phyloP scores from a whole-genome alignment of 2,797 vertebrate genomes.

The Sebastes steindachneri region DNA sequence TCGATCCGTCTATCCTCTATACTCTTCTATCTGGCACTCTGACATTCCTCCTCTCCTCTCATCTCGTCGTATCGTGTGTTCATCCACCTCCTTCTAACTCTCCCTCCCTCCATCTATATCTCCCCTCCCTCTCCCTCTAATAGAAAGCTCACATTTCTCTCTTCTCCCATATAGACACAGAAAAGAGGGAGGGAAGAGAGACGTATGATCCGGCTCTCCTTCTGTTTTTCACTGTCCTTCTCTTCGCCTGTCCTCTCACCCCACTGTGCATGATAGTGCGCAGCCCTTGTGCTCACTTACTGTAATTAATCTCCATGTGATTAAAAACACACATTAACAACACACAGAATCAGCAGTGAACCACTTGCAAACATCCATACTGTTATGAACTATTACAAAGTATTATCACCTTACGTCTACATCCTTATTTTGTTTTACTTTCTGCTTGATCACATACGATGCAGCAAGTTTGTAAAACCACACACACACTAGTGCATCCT shows the following conservation, averaged over 20 bases:
- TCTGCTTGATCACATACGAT: not conserved
- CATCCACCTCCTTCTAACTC: slow-evolving; percentile 56
- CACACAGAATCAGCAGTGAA: not conserved
- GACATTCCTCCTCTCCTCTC: slow-evolving; percentile 58
- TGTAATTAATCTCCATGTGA: not conserved
- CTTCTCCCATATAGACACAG: slow-evolving; percentile 41
- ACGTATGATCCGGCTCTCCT: slow-evolving; percentile 31
- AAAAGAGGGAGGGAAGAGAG: slow-evolving; percentile 36
- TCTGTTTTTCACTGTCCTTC: slow-evolving; percentile 17
- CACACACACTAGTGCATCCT: not conserved
- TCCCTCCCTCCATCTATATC: slow-evolving; percentile 23
- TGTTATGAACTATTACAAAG: not conserved
- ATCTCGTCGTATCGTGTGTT: slow-evolving; percentile 61
- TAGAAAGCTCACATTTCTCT: slow-evolving; percentile 76
- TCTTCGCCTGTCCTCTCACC: slow-evolving; percentile 11
- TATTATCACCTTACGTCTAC: not conserved
- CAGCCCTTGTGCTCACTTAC: not conserved
- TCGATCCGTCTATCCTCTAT: not conserved
- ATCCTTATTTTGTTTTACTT: not conserved
- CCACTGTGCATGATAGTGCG: not conserved
- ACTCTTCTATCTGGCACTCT: slow-evolving; percentile 17
- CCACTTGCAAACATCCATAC: not conserved
- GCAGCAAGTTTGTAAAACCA: not conserved
- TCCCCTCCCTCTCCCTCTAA: slow-evolving; percentile 49
- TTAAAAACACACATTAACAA: not conserved